These are phyloP conservation scores for Trichonephila clavipes DNA, from an alignment of 1,140 invertebrate genomes.

Conservation along the genomic window DNA sequence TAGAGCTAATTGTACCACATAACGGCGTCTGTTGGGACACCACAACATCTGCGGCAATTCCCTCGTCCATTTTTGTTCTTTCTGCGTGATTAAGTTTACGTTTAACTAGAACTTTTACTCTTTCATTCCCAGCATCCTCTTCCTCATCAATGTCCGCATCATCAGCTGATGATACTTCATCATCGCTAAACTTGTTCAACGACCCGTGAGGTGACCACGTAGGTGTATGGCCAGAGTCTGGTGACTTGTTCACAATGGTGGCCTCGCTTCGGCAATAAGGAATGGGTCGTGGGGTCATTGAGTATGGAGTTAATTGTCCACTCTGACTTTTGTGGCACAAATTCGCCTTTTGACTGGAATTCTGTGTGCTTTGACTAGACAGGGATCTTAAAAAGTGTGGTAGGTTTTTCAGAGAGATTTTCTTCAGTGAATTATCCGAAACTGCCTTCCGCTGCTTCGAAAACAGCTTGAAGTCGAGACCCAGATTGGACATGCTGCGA, in stretches of 20 bases:
- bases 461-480: constrained; percentile 58
- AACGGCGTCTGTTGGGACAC: constrained; percentile 44
- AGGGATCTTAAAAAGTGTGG: constrained; percentile 77
- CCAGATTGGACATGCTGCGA: constrained; percentile 40
- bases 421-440: constrained; percentile 78
- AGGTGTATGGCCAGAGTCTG: not conserved
- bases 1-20: constrained; percentile 61
- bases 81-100: not conserved
- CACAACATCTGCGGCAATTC: not conserved
- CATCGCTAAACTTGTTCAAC: not conserved
- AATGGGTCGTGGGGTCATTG: constrained; percentile 15
- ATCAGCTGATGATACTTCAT: constrained; percentile 26
- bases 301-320: constrained; percentile 27
- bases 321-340: constrained; percentile 50
- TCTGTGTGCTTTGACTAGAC: constrained; percentile 77
- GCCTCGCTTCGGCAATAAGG: constrained; percentile 64
- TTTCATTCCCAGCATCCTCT: constrained; percentile 29
- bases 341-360: not conserved
- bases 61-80: not conserved
- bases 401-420: constrained; percentile 76
- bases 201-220: constrained; percentile 33
- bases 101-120: constrained; percentile 55
- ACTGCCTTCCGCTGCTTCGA: constrained; percentile 73
- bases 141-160: constrained; percentile 64
- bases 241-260: constrained; percentile 56